Base-by-base conservation (phyloP, 2,888 invertebrate genomes). In the Bugulina stolonifera region DNA sequence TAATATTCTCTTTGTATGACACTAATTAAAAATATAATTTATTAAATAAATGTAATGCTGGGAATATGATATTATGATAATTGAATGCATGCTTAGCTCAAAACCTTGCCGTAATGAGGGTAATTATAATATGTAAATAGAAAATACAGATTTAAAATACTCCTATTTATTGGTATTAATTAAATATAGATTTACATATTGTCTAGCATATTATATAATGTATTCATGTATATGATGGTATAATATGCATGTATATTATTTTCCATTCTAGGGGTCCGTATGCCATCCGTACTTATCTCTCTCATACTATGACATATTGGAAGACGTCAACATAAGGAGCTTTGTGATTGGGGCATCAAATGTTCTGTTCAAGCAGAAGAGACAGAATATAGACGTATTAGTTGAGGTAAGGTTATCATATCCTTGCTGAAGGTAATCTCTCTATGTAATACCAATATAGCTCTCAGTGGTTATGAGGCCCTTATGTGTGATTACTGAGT, bases 301-400 rank as follows among this genome's bases (percentile, higher is more conserved):
- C 76, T 94, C 96, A 77, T 96, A 94, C 83, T 89, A 97, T 86
- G 98, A 98, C 86, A 86, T 95, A 73, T 86, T 99, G 72, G 90
- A 90, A 71, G 94, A 96, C 84, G 88, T 91, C 1, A 92, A 92
- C 77, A 93, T 96, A 5, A 79, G 86, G 52, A 86, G 87, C 23
- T 88, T 87, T 85, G 88, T 95, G 64, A 92, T 96, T 73, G 98
- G 99, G 54, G 97, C 97, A n/a, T 97, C 97, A 23, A 99, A 99
- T 87, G 91, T 95, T n/a, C 87, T 99, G 54, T 99, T 98, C 83
- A 93, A 94, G 82, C 97, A 97, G 83, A 95, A 95, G 81, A 89
- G 91, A 75, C 92, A 95, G 80, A 85, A 96, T 71, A 91, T 93
- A 75, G 98, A 99, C 85, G 93, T 94, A 25, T 85, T 97, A 72